Conservation (phyloP, 2,113 vertebrate species). For the Mirounga angustirostris region DNA sequence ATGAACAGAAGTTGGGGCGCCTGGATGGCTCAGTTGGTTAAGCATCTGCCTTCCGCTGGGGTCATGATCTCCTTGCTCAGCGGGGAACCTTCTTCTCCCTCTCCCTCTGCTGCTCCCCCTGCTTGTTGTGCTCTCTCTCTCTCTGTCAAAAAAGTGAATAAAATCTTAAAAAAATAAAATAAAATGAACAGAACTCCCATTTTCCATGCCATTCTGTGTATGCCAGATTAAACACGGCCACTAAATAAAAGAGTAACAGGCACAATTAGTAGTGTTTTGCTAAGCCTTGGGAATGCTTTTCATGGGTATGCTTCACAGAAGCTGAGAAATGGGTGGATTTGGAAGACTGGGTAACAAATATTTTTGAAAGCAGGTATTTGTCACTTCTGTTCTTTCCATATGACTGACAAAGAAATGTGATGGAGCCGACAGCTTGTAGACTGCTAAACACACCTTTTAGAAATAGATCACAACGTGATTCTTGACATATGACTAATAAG, state of each 20-base stretch:
- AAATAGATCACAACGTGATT: neutral
- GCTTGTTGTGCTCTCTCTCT: no score
- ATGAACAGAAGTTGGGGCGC: neutral
- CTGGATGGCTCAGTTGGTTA: no score
- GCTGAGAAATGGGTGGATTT: neutral
- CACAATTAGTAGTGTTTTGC: neutral
- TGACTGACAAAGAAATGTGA: neutral
- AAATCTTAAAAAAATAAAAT: no score
- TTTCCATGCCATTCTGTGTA: neutral
- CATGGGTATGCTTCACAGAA: neutral
- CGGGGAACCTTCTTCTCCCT: no score
- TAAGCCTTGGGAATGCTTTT: neutral
- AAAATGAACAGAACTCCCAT: neutral
- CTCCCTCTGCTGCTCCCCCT: no score
- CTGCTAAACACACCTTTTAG: neutral
- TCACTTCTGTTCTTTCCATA: neutral
- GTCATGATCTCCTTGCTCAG: no score
- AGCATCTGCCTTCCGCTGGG: no score
- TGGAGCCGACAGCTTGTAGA: neutral
- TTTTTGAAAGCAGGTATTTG: neutral
- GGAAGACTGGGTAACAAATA: neutral
- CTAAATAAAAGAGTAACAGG: neutral
- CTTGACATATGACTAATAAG: neutral
- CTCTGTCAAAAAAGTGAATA: no score
- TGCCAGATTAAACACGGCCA: neutral